Percentiles rank a stretch among this genome's conserved stretches.
phyloP scores from a whole-genome alignment of 2,888 invertebrate species.

The Spodoptera exigua region DNA sequence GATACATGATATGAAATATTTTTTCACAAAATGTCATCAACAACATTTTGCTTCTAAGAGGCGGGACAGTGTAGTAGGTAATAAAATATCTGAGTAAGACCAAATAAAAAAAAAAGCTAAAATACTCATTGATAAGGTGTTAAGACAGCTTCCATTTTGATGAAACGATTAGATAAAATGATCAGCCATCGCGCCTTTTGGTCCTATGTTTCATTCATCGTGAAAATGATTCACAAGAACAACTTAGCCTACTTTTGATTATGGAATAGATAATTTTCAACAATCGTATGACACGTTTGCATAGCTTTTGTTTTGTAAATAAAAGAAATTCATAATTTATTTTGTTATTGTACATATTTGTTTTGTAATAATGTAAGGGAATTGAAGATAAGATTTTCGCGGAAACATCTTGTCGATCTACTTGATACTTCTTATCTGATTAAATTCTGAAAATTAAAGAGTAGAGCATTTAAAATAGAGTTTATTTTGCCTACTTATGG shows the following conservation, averaged over 20 bases:
- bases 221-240: slow-evolving; percentile 32
- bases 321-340: no score
- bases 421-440: neutral
- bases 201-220: slow-evolving; percentile 33
- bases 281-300: neutral
- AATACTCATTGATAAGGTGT: slow-evolving; percentile 24
- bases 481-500: slow-evolving; percentile 1
- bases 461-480: no score
- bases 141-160: slow-evolving; percentile 47
- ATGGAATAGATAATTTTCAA: slow-evolving; percentile 8
- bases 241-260: slow-evolving; percentile 14
- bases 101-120: neutral
- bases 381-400: slow-evolving; percentile 5
- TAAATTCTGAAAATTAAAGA: no score
- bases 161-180: slow-evolving; percentile 47
- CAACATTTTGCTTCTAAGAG: no score
- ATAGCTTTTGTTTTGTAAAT: neutral
- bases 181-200: slow-evolving; percentile 25
- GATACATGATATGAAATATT: no score
- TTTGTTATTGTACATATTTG: no score
- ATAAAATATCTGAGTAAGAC: no score
- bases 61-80: no score
- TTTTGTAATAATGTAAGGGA: neutral
- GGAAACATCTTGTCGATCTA: slow-evolving; percentile 1
- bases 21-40: no score